Evolutionary conservation across 92 coral and sea anemone species (phyloP).

Genomic region (Nematostella vectensis): DNA sequence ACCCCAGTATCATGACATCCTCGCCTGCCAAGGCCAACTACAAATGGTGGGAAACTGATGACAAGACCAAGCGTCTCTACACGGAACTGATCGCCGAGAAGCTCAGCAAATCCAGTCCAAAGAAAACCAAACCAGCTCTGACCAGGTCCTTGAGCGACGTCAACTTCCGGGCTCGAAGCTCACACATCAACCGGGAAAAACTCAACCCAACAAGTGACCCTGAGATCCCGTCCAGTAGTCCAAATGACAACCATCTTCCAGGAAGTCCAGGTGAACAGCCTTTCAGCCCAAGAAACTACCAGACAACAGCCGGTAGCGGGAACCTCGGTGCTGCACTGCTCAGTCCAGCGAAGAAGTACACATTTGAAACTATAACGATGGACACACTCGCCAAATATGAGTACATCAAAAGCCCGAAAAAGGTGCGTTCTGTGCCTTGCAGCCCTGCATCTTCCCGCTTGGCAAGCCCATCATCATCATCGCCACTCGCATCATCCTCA

Average conservation of each 20-base stretch:
- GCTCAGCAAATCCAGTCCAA: constrained; percentile 44
- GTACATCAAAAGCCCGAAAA: constrained; percentile 78
- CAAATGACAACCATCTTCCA: constrained; percentile 5
- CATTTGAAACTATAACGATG: constrained; percentile 79
- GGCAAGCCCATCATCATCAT: constrained; percentile 5
- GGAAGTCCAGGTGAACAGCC: constrained; percentile 22
- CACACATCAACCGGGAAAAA: constrained; percentile 10
- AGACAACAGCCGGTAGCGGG: constrained; percentile 1
- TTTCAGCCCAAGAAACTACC: constrained; percentile 6
- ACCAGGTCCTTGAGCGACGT: constrained; percentile 13
- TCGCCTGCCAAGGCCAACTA: constrained; percentile 55
- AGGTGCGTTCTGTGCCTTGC: constrained; percentile 36
- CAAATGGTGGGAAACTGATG: constrained; percentile 95
- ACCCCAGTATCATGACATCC: constrained; percentile 33
- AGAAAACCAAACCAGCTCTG: constrained; percentile 24
- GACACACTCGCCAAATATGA: constrained; percentile 82
- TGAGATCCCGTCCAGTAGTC: not conserved
- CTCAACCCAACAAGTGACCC: not conserved
- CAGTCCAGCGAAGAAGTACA: constrained; percentile 37
- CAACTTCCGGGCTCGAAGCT: constrained; percentile 6
- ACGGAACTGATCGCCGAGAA: constrained; percentile 79
- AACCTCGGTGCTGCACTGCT: not conserved
- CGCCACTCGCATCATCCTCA: constrained; percentile 13
- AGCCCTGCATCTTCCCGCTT: not conserved
- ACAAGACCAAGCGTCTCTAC: constrained; percentile 83